Evolutionary conservation across 2,797 vertebrate genomes (phyloP).

Genomic region (Malacoraja senta): DNA sequence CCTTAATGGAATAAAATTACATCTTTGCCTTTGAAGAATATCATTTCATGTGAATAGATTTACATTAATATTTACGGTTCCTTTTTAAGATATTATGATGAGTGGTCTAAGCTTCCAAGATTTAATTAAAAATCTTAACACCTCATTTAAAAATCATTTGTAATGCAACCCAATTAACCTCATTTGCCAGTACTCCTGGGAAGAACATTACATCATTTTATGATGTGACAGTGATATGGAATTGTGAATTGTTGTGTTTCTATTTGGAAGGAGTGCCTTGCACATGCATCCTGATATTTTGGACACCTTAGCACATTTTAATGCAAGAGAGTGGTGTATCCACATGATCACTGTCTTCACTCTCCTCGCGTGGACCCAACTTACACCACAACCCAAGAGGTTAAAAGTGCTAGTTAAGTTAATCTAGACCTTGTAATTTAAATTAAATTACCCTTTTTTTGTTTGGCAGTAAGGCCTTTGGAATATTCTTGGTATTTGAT

Average conservation of each 20-base stretch:
- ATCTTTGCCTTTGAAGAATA: neutral
- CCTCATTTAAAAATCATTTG: neutral
- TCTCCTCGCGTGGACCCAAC: conserved; percentile 36
- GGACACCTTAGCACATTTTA: neutral
- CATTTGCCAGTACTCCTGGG: too few relatives aligned
- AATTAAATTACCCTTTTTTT: conserved; percentile 1
- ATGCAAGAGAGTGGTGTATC: neutral
- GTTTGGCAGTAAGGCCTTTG: neutral
- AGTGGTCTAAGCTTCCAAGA: neutral
- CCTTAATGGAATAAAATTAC: conserved; percentile 20
- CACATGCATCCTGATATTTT: neutral
- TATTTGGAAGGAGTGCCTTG: neutral
- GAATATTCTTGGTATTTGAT: neutral
- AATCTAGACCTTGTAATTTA: neutral
- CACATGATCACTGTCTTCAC: conserved; percentile 8
- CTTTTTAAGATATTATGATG: neutral
- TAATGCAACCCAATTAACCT: neutral
- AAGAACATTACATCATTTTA: too few relatives aligned
- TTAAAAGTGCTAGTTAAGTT: neutral
- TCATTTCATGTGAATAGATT: neutral
- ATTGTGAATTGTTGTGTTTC: too few relatives aligned
- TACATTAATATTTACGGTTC: neutral
- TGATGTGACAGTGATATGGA: too few relatives aligned
- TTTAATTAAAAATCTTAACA: neutral
- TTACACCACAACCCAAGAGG: neutral